Evolutionary conservation across 92 coral and sea anemone genomes (phyloP).

Genomic region (Palythoa heliodiscus): DNA sequence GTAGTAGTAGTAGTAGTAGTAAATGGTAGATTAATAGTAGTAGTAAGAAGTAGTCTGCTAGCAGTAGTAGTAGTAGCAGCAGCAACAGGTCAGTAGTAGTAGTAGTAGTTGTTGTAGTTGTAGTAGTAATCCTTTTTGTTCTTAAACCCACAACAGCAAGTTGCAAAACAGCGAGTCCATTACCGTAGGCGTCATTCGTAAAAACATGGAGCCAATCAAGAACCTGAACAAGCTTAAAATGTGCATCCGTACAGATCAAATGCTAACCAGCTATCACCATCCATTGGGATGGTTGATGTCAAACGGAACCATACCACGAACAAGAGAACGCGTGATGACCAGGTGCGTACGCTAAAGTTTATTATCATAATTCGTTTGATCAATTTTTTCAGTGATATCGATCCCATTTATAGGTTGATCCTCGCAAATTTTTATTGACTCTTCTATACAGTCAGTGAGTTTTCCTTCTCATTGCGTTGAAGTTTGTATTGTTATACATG

Average conservation of each 20-base stretch:
- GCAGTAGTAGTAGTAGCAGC: neutral
- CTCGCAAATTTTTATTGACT: too few relatives aligned
- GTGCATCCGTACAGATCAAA: conserved; percentile 52
- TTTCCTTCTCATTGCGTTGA: too few relatives aligned
- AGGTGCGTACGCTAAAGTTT: neutral
- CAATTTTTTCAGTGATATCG: too few relatives aligned
- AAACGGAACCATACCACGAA: conserved; percentile 54
- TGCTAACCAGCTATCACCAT: conserved; percentile 54
- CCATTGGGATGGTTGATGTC: conserved; percentile 64
- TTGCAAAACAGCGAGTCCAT: conserved; percentile 45
- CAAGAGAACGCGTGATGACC: neutral
- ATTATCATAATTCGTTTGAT: neutral
- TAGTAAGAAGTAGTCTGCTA: too few relatives aligned
- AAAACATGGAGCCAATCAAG: conserved; percentile 16
- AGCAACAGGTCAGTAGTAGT: neutral
- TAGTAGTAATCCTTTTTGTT: neutral
- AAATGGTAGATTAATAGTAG: neutral
- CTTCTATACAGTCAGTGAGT: too few relatives aligned
- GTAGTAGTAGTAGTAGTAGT: neutral
- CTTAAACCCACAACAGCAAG: conserved; percentile 25
- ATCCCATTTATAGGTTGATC: too few relatives aligned
- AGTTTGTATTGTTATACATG: too few relatives aligned
- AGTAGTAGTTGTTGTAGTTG: neutral
- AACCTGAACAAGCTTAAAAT: conserved; percentile 45
- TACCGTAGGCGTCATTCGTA: conserved; percentile 59